Evolutionary conservation across 2,888 invertebrate species (phyloP), one percentile per base, ranked within the genome.

Genomic region (Agrotis exclamationis): DNA sequence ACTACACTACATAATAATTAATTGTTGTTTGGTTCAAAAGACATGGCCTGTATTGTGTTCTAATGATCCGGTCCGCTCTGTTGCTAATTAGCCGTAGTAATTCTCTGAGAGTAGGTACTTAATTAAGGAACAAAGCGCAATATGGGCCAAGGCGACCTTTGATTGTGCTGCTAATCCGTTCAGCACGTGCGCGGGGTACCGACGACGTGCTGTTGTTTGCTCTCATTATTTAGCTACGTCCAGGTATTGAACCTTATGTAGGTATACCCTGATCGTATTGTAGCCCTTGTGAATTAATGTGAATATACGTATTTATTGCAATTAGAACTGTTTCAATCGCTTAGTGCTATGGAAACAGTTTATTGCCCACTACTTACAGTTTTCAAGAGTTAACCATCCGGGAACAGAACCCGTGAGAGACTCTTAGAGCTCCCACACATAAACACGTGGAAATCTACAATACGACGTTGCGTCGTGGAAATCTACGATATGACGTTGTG

Each of bases 101-200:
- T 62, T 48, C 39, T 50, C n/a, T 47, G 54, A 66, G 65, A 45
- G 20, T 18, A 50, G 54, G 51, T 70, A 44, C 54, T 72, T 50
- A 51, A 20, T 72, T 50, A 51, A 20, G n/a, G 45, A 62, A 73
- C 73, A 78, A 64, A 64, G 53, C 48, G 47, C 44, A 67, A 68
- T 72, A 56, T 63, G 45, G 68, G 68, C 51, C 79, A 78, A 74
- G 74, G 77, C 48, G 64, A 58, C 53, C 60, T 48, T 44, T 50
- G 54, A 57, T 58, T 64, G 73, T 68, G 54, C 48, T 45, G 63
- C 51, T 73, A 73, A 68, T 65, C 62, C 60, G 67, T 2, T 2
- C 13, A 20, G 74, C 22, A 63, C 74, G 77, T 78, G 79, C 13
- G 39, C 6, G 39, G 79, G 13, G 39, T 64, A 28, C 57, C 60